Evolutionary conservation across 2,113 vertebrate species (phyloP).

Genomic region (Tricholaema leucomelas): DNA sequence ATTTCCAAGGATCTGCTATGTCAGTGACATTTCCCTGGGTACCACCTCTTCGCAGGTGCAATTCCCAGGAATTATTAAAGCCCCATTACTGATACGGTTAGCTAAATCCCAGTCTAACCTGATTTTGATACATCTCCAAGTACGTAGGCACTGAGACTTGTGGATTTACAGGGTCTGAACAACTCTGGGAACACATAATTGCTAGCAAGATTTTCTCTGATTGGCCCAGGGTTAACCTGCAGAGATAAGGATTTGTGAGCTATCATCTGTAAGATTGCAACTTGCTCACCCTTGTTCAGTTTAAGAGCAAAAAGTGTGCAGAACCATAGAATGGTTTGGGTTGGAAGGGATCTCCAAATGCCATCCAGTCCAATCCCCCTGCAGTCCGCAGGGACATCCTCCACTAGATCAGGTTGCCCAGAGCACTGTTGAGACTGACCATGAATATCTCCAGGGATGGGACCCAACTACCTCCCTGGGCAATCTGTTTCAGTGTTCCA

Average conservation of each 20-base stretch:
- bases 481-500: no score
- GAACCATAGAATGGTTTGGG: no score
- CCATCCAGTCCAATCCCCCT: no score
- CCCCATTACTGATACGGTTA: neutral
- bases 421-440: no score
- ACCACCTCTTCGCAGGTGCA: neutral
- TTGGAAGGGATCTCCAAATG: no score
- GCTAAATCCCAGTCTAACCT: neutral
- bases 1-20: neutral
- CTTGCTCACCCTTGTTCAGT: neutral
- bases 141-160: neutral
- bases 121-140: rapidly evolving
- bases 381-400: no score
- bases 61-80: neutral
- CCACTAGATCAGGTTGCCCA: no score
- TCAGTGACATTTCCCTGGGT: neutral
- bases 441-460: no score
- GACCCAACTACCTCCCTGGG: no score
- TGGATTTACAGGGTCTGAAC: neutral
- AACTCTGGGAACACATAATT: neutral
- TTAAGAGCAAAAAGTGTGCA: neutral
- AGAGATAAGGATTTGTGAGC: neutral
- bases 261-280: neutral
- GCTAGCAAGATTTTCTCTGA: neutral
- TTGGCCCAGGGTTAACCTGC: neutral